These are phyloP conservation scores for Acropternis orthonyx DNA, from an alignment of 2,797 vertebrate genomes.

Conservation along the genomic window DNA sequence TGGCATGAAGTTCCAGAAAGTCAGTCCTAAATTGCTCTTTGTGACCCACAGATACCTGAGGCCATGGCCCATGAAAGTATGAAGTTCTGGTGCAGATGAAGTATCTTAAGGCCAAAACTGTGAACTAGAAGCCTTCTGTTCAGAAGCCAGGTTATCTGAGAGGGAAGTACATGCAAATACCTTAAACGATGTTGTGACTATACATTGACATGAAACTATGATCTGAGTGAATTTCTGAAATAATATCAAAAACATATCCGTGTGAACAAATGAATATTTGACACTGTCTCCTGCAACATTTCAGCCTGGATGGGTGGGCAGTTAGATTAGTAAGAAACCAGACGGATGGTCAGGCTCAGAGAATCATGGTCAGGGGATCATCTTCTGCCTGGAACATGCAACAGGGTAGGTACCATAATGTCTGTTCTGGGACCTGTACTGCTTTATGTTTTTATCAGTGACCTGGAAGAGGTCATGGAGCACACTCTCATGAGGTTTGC, in stretches of 20 bases:
- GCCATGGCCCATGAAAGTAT: background rate
- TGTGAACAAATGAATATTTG: background rate
- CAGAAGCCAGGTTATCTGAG: background rate
- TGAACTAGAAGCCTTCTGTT: background rate
- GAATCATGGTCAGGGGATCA: background rate
- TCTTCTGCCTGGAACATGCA: background rate
- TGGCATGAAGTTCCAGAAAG: background rate
- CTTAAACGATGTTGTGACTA: background rate
- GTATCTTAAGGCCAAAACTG: background rate
- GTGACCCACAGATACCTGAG: background rate
- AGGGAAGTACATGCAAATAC: background rate
- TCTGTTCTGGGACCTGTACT: background rate
- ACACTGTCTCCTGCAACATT: background rate
- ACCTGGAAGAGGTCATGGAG: background rate
- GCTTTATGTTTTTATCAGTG: background rate
- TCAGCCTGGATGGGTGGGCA: background rate
- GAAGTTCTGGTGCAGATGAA: background rate
- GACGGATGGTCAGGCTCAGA: background rate
- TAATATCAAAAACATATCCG: accelerated
- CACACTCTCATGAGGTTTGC: background rate
- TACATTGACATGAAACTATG: background rate
- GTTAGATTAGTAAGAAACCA: background rate
- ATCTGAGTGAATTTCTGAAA: background rate
- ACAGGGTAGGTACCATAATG: background rate
- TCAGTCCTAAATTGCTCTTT: background rate